These are phyloP conservation scores for Sitophilus oryzae DNA, from an alignment of 1,140 invertebrate genomes.

Conservation along the genomic window DNA sequence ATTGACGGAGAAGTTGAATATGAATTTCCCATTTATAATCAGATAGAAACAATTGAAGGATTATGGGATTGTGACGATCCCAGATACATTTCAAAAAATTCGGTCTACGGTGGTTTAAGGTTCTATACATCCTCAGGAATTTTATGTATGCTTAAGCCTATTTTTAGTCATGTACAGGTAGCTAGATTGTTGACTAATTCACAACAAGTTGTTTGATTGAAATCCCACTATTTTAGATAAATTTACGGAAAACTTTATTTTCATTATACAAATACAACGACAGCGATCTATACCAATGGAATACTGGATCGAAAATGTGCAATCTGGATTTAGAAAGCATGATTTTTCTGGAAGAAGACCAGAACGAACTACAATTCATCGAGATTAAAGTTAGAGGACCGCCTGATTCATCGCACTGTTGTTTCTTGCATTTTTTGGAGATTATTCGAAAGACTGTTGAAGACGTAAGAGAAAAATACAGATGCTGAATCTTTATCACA, in stretches of 20 bases:
- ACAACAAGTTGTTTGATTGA: background rate
- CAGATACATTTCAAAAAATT: constrained; percentile 47
- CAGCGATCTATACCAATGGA: constrained; percentile 75
- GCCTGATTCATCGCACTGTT: constrained; percentile 49
- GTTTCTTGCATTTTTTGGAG: constrained; percentile 72
- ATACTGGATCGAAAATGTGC: constrained; percentile 70
- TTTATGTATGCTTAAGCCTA: constrained; percentile 56
- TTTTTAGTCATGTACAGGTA: constrained; percentile 69
- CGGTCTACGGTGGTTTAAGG: constrained; percentile 64
- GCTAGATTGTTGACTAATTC: constrained; percentile 12
- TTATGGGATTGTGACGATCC: constrained; percentile 65
- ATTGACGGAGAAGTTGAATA: constrained; percentile 68
- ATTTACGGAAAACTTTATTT: constrained; percentile 55
- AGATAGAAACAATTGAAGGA: constrained; percentile 65
- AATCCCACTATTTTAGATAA: constrained; percentile 50
- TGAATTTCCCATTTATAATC: constrained; percentile 77
- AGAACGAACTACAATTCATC: constrained; percentile 50
- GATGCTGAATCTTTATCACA: too few species aligned
- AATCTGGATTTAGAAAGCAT: constrained; percentile 67
- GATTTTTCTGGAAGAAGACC: constrained; percentile 60
- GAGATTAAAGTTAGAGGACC: constrained; percentile 73
- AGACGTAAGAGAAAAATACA: constrained; percentile 52
- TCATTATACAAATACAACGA: constrained; percentile 50
- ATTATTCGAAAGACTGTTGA: constrained; percentile 67
- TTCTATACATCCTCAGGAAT: constrained; percentile 54